phyloP scores from a whole-genome alignment of 2,113 vertebrate genomes.

The Marmota monax region DNA sequence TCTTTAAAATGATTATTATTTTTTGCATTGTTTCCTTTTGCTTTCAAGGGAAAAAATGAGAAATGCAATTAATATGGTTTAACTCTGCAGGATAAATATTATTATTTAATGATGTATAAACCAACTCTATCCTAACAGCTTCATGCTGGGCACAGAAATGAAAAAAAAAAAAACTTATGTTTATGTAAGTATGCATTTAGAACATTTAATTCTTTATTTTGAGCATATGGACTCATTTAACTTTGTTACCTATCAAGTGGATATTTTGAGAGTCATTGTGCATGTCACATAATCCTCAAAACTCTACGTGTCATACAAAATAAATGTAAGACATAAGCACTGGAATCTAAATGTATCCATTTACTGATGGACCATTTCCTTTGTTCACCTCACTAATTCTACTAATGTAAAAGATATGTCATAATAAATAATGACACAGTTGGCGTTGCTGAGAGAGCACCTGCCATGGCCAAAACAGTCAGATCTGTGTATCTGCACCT shows the following conservation, averaged over 20 bases:
- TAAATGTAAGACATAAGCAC: conserved; percentile 43
- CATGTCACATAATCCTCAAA: conserved; percentile 52
- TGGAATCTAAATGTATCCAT: conserved; percentile 58
- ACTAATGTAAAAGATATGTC: conserved; percentile 45
- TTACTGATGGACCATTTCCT: conserved; percentile 55
- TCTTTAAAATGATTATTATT: conserved; percentile 49
- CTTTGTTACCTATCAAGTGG: conserved; percentile 63
- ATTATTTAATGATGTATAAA: conserved; percentile 84
- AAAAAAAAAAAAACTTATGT: conserved; percentile 68
- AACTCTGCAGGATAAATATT: conserved; percentile 83
- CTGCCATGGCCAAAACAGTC: neutral
- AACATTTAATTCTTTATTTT: conserved; percentile 74
- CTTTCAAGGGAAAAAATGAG: conserved; percentile 74
- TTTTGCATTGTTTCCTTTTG: conserved; percentile 73
- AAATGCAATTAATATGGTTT: conserved; percentile 79
- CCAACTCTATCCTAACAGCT: conserved; percentile 65
- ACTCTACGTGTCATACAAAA: conserved; percentile 21
- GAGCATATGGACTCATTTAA: conserved; percentile 66
- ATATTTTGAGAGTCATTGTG: conserved; percentile 43
- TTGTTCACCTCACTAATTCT: conserved; percentile 63
- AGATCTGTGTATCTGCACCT: neutral
- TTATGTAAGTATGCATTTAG: conserved; percentile 64
- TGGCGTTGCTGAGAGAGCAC: conserved; percentile 18
- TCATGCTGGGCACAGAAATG: conserved; percentile 80
- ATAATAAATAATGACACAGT: conserved; percentile 49